Conservation (phyloP, 2,888 invertebrate species). For the Xestia xanthographa region DNA sequence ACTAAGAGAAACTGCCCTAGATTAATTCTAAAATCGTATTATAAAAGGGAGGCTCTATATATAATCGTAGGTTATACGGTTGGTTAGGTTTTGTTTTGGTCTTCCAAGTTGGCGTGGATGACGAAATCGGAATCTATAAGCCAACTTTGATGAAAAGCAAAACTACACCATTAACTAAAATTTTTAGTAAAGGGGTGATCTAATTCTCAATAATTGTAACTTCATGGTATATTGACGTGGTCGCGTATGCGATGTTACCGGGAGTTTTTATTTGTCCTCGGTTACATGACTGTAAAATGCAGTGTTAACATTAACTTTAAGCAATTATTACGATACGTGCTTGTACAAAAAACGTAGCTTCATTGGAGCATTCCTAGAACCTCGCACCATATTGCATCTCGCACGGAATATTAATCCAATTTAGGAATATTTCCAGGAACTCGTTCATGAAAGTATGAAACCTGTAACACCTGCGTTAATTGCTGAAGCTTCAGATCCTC, state of each 20-base stretch:
- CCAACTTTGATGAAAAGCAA: background rate
- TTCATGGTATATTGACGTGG: background rate
- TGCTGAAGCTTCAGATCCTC: slow-evolving; percentile 12
- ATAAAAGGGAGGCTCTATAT: background rate
- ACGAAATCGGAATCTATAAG: background rate
- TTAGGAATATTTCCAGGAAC: slow-evolving; percentile 4
- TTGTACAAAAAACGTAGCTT: slow-evolving; percentile 7
- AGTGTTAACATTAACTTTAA: slow-evolving; percentile 18
- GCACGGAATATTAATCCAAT: slow-evolving; percentile 37
- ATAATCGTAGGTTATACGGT: background rate
- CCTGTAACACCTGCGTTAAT: slow-evolving; percentile 35
- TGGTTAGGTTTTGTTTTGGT: background rate
- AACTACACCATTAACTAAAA: too few relatives aligned
- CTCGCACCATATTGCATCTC: slow-evolving; percentile 23
- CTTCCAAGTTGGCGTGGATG: background rate
- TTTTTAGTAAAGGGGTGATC: background rate
- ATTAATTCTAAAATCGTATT: background rate
- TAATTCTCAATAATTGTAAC: background rate
- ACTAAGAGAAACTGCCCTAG: background rate
- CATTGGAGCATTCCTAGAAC: background rate
- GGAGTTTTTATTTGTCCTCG: background rate
- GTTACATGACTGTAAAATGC: slow-evolving; percentile 1
- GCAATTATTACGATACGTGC: slow-evolving; percentile 39
- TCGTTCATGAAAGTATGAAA: background rate
- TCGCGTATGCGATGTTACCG: background rate